These are phyloP conservation scores for Nixonia krombeini DNA, from an alignment of 1,140 invertebrate genomes.

Conservation along the genomic window DNA sequence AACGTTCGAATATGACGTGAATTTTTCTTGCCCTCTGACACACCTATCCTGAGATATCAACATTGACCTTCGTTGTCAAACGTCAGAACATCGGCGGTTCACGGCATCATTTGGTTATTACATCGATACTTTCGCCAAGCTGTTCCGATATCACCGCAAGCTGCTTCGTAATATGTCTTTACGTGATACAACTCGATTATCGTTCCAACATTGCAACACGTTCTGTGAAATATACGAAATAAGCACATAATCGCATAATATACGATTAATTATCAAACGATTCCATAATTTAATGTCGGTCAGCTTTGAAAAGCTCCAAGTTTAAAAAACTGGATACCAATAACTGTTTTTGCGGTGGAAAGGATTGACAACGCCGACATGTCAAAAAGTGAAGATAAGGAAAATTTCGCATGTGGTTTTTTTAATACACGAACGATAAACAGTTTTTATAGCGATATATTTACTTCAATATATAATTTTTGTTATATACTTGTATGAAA, in stretches of 20 bases:
- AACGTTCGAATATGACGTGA: too few relatives aligned
- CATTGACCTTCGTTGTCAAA: slow-evolving; percentile 36
- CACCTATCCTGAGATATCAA: slow-evolving; percentile 38
- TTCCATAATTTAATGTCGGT: slow-evolving; percentile 8
- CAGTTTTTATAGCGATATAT: too few relatives aligned
- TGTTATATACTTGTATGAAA: too few relatives aligned
- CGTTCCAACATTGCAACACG: slow-evolving; percentile 19
- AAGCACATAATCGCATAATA: slow-evolving; percentile 11
- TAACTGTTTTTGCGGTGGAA: too few relatives aligned
- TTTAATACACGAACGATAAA: too few relatives aligned
- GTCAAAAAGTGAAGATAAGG: too few relatives aligned
- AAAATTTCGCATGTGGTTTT: too few relatives aligned
- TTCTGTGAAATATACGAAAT: slow-evolving; percentile 8
- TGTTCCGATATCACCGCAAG: slow-evolving; percentile 9
- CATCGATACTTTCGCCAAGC: slow-evolving; percentile 2
- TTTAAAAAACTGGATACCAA: too few relatives aligned
- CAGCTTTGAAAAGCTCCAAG: too few relatives aligned
- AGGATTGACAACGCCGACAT: too few relatives aligned
- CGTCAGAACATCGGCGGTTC: background rate
- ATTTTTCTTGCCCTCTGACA: slow-evolving; percentile 38
- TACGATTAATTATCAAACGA: too few relatives aligned
- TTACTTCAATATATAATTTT: too few relatives aligned
- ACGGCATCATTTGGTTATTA: slow-evolving; percentile 5
- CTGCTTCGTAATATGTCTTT: slow-evolving; percentile 17
- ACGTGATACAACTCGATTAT: slow-evolving; percentile 8